Evolutionary conservation across 2,888 invertebrate species (phyloP), one percentile per base, ranked within the genome.

Genomic region (Phengaris arion): DNA sequence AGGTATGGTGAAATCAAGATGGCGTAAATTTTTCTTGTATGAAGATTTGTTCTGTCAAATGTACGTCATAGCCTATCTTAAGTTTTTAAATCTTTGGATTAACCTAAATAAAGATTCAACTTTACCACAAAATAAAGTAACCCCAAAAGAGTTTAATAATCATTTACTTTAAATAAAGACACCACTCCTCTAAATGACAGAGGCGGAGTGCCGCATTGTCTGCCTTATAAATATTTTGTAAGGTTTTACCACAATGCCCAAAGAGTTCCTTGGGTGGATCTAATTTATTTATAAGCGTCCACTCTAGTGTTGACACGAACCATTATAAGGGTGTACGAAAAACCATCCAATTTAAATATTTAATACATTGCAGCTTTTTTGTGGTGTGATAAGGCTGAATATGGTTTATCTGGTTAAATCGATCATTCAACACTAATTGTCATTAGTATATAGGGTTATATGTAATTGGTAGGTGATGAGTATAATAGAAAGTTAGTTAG

Each of bases 211-310:
- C 70, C 70, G 15, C 15, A 70, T 70, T 70, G 70, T 70, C 15
- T 52, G 52, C 22, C 70, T 70, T 70, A 70, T 52, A 70, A 70
- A 70, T 70, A 70, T 70, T 70, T 70, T 70, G 70, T 70, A 22
- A 70, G 22, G 52, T 51, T 22, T 68, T 12, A 12, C 51, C 15
- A 69, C 70, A 70, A 70, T 70, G 52, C 70, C 51, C 51, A 15
- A 64, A 15, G 51, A 70, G 51, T 70, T 70, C 70, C 52, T 70
- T 52, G 48, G 70, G 15, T 10, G 51, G 51, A 15, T 70, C 52
- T 52, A 70, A 70, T 70, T 70, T 70, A 70, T 70, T 70, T 70
- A 70, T 70, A 70, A 69, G 48, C 69, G 69, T 70, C 51, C 64
- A 64, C 64, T 35, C 70, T 22, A 70, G 51, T 70, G 70, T 52